Evolutionary conservation across 2,888 invertebrate species (phyloP).

Genomic region (Ophioninae sp.): DNA sequence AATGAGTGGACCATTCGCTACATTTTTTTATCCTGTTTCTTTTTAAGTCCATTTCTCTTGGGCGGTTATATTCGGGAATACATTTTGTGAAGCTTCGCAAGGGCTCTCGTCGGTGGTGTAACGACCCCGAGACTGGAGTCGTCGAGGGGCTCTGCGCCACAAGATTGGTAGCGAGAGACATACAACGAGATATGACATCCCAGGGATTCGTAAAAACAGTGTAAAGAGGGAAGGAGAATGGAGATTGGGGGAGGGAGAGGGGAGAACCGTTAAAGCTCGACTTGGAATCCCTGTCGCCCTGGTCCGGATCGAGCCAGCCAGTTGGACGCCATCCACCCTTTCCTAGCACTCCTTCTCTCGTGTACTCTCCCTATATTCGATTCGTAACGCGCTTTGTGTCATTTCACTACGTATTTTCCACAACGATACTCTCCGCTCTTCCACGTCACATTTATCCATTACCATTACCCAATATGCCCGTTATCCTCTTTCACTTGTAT

Average conservation of each 20-base stretch:
- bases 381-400: conserved; percentile 54
- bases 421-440: conserved; percentile 20
- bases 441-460: conserved; percentile 27
- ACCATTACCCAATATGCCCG: conserved; percentile 2
- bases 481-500: conserved; percentile 2
- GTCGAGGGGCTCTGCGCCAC: conserved; percentile 48
- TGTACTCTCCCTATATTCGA: conserved; percentile 52
- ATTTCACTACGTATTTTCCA: conserved; percentile 29
- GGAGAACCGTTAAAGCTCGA: conserved; percentile 57
- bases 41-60: conserved; percentile 28
- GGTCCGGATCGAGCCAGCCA: conserved; percentile 51
- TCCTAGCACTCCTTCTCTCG: conserved; percentile 27
- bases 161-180: conserved; percentile 44
- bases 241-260: conserved; percentile 34
- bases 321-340: conserved; percentile 62
- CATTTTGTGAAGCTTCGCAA: conserved; percentile 53
- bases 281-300: conserved; percentile 53
- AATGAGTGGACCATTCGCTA: conserved; percentile 9
- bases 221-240: background rate
- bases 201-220: conserved; percentile 27
- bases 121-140: conserved; percentile 57
- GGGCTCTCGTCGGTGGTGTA: conserved; percentile 47
- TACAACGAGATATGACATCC: conserved; percentile 29
- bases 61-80: conserved; percentile 58
- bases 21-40: conserved; percentile 8